Evolutionary conservation across 2,797 vertebrate species (phyloP), one percentile per base, ranked within the genome.

Genomic region (Knipowitschia caucasica): DNA sequence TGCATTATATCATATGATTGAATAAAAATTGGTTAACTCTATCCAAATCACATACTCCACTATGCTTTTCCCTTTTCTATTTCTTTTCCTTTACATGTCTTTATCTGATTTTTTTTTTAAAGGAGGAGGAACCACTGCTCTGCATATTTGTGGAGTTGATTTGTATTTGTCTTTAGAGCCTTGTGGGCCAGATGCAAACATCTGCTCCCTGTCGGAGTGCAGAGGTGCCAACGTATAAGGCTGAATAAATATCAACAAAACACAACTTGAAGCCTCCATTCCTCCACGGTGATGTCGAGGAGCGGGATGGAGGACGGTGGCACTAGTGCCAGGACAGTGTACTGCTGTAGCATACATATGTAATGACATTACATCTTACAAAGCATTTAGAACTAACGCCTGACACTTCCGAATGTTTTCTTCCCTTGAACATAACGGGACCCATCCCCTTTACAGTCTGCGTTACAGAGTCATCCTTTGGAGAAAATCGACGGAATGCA

Each of bases 81-180:
- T n/a, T n/a, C n/a, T n/a, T n/a, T n/a, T n/a, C n/a, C n/a, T n/a
- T n/a, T n/a, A n/a, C n/a, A n/a, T n/a, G n/a, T n/a, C n/a, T n/a
- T n/a, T n/a, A n/a, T n/a, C n/a, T n/a, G n/a, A 6, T 30, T 30
- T 17, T 53, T 47, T 80, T 23, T 66, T 62, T 42, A 59, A 73
- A 73, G 73, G 75, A 73, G 73, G 75, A 79, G 80, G 45, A 44
- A 75, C 54, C 35, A 14, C 45, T 9, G 33, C 53, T 20, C 50
- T 56, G 53, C 24, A 57, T 54, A 65, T 52, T 71, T 54, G 53
- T 44, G 17, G 18, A 75, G 59, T 65, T 67, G 8, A n/a, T 12
- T 18, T 11, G 30, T 14, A 26, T 38, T 6, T 40, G 18, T 17
- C 18, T 50, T 7, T 39, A 4, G 2, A 25, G 21, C 14, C 6